A percentile compares a stretch with the other conserved stretches of the same genome.
Evolutionary conservation across 1,140 invertebrate genomes (phyloP).

Genomic region (Patella vulgata): DNA sequence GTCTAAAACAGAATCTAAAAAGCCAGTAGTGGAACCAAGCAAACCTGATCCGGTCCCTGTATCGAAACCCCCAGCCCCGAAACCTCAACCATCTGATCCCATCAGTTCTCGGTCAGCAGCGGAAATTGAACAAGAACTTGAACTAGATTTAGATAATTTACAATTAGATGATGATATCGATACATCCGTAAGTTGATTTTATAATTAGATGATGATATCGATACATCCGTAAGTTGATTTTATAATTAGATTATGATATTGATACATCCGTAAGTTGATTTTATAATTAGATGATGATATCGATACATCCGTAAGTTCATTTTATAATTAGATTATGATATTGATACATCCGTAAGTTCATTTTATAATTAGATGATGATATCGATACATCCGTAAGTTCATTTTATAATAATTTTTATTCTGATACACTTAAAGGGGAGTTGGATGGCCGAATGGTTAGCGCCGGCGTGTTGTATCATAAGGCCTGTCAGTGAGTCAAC

Average conservation of each 20-base stretch:
- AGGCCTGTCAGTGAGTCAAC: too few species aligned
- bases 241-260: constrained; percentile 58
- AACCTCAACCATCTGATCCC: constrained; percentile 2
- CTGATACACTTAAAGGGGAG: too few species aligned
- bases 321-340: neutral
- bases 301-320: constrained; percentile 44
- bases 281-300: constrained; percentile 58
- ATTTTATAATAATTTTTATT: neutral
- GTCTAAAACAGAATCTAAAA: neutral
- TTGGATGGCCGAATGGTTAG: too few species aligned
- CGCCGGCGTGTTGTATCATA: too few species aligned
- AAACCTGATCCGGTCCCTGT: constrained; percentile 5
- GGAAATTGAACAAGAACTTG: constrained; percentile 68
- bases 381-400: too few species aligned
- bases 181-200: constrained; percentile 38
- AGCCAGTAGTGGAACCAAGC: constrained; percentile 9
- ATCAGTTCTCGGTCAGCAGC: constrained; percentile 39
- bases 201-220: constrained; percentile 60
- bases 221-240: constrained; percentile 41
- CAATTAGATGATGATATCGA: constrained; percentile 62
- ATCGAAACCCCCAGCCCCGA: constrained; percentile 3
- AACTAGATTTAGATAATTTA: constrained; percentile 67
- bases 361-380: neutral
- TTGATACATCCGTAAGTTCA: too few species aligned
- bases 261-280: constrained; percentile 44